Base-by-base conservation (phyloP, 2,888 invertebrate species). In the Panzeria rudis region DNA sequence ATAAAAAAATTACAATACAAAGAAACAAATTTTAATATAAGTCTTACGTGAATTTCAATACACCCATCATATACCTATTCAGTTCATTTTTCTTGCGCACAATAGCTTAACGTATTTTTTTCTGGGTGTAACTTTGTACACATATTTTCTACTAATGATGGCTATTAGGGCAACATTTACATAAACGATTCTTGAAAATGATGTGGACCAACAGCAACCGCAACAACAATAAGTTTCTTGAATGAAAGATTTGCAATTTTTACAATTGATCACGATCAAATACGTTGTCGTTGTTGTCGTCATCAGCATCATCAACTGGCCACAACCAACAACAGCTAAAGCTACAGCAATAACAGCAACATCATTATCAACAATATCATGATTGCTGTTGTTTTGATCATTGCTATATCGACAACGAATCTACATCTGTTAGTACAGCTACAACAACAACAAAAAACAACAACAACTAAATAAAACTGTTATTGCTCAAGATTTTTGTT, bases 161-260 rank as follows among this genome's bases (percentile, higher is more conserved):
- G 78, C 85, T 78, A 85, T 85, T 85, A 85, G 71, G 75, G 64
- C 78, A 69, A 66, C 20, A 82, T 85, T 85, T 85, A 82, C 85
- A 82, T 79, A 79, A 85, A 85, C 75, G 75, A 75, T 82, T 61
- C 62, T 69, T 69, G 6, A 82, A 82, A 75, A 62, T 29, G 4
- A 62, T 54, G 54, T 44, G 17, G 61, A 44, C 47, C 52, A 41
- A 20, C 68, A 78, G 56, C 23, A 76, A 29, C 54, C 35, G 20
- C 68, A 66, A 44, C 59, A 64, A 38, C 29, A 50, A 41, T n/a
- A 56, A n/a, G 77, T 62, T 79, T 82, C 52, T 79, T 82, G 78
- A 85, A 85, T 79, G 82, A 85, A 85, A 75, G 79, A 82, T 79
- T 85, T 81, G 85, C 78, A 85, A 85, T 78, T 78, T 85, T 69